Conservation (phyloP, 2,113 vertebrate species). For the Fukomys damarensis region DNA sequence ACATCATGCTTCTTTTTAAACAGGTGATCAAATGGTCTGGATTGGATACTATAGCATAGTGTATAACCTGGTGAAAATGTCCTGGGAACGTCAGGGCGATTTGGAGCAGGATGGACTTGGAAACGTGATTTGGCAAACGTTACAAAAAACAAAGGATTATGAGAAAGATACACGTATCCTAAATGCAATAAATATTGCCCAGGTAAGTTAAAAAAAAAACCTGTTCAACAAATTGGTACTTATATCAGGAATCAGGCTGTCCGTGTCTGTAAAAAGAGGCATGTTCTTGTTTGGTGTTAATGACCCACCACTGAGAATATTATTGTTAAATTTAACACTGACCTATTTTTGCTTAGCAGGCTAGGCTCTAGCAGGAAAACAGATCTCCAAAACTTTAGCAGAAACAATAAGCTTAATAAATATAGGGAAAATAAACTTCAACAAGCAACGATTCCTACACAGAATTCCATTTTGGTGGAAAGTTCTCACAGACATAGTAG, state of each 20-base stretch:
- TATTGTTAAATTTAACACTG: background rate
- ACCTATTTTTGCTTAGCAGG: background rate
- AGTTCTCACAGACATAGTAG: background rate
- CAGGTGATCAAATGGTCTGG: conserved; percentile 78
- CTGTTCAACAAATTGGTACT: background rate
- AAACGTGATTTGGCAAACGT: conserved; percentile 62
- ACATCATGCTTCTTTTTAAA: background rate
- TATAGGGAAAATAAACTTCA: background rate
- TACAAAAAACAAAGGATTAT: conserved; percentile 51
- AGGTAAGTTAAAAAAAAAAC: conserved; percentile 38
- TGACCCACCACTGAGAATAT: background rate
- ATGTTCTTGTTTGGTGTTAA: background rate
- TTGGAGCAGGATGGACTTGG: conserved; percentile 73
- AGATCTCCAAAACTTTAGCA: background rate
- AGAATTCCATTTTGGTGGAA: background rate
- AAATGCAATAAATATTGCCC: conserved; percentile 61
- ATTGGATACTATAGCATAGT: conserved; percentile 76
- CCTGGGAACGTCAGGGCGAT: conserved; percentile 68
- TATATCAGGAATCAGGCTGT: background rate
- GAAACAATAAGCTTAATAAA: background rate
- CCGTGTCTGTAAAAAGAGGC: background rate
- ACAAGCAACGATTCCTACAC: background rate
- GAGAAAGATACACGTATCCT: conserved; percentile 65
- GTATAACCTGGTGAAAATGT: conserved; percentile 80
- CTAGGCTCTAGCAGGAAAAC: background rate